Evolutionary conservation across 2,888 invertebrate genomes (phyloP), one percentile per base, ranked within the genome.

Genomic region (Eupithecia inturbata): DNA sequence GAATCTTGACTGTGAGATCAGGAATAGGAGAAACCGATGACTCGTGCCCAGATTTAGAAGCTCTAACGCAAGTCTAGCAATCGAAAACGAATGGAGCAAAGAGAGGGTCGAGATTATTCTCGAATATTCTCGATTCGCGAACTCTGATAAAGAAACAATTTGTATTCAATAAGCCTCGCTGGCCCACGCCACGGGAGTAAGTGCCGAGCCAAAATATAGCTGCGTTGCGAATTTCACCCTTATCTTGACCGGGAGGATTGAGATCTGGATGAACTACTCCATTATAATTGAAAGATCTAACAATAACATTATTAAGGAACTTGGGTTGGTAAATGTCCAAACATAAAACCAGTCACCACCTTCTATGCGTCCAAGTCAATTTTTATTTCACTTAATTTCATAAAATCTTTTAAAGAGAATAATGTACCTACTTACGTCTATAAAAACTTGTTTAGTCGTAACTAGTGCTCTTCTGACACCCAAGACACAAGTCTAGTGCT

Each of bases 131-230:
- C 80, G 76, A 77, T 73, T 80, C 82, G 82, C 83, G 78, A 87
- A 88, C 82, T 82, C 84, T 85, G 90, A 87, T 91, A 91, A 91
- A 91, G 89, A 88, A 90, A 91, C 91, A 89, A 92, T 92, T 92
- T 91, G 91, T 92, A 92, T 92, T 92, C 92, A 91, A 91, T 92
- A 92, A 92, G 90, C 82, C 85, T 78, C 83, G 77, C 83, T 80
- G 80, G 76, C 87, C 85, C 85, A 80, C 77, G 82, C 85, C 85
- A 80, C 77, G 82, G 86, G 87, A 85, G 84, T 85, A 84, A 86
- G 85, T 83, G 87, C 85, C 82, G 84, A 81, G 82, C 83, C 84
- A 82, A 88, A 88, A 91, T 90, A 90, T 88, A 83, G 85, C 86
- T 81, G 79, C 81, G 83, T 85, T 85, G 84, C 80, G 84, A 87